Evolutionary conservation across 1,140 invertebrate species (phyloP), one percentile per base, ranked within the genome.

Genomic region (Diplogasteroides magnus): DNA sequence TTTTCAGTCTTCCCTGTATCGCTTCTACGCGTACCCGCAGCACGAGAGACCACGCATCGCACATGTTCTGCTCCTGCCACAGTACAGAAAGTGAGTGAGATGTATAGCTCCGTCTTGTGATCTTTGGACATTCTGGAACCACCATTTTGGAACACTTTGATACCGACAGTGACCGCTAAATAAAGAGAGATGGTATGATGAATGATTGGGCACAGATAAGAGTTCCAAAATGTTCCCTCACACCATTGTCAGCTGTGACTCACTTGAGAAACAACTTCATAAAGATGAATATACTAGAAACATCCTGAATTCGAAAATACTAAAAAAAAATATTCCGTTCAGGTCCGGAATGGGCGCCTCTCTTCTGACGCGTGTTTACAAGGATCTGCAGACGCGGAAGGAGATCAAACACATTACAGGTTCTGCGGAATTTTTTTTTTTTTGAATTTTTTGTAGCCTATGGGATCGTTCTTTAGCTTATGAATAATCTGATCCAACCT

Each of bases 21-120:
- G 91, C 75, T 98, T 94, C 84, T 98, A 94, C 83, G 91, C 91
- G 0, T 96, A 96, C 85, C 94, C 94, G 0, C 85, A 88, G 58
- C 89, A 91, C 80, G 89, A 88, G 58, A 86, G 94, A 37, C 92
- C 93, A 11, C 87, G 94, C 67, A 90, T 98, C 64, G 86, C 86
- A 78, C 86, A 77, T 63, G 71, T 80, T 13, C 59, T 82, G 25
- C 27, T 81, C 13, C 62, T 79, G 13, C 80, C 79, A 1, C 69
- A 76, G 15, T 78, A 79, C 67, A 64, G 77, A 19, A 26, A 59
- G n/a, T 48, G 14, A 48, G 61, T 28, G 29, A 2, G 13, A 26
- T 63, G n/a, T n/a, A n/a, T n/a, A n/a, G n/a, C 23, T 63, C 19
- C 61, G 23, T 25, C 6, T 29, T 23, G 28, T 11, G 59, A 29